Base-by-base conservation (phyloP, 2,888 invertebrate species). In the Hybos culiciformis region DNA sequence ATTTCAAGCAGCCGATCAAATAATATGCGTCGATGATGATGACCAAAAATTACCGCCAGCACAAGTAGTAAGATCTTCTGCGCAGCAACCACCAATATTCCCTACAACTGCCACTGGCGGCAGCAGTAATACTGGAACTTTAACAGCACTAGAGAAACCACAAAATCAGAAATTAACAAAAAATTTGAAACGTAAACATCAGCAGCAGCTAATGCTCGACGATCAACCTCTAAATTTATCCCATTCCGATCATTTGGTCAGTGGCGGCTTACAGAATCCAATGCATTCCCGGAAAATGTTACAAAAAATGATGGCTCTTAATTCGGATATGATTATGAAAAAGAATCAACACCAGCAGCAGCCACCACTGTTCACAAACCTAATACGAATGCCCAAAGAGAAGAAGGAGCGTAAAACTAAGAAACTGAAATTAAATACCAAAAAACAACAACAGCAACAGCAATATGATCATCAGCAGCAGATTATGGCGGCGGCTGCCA, bases 391-490 rank as follows among this genome's bases (percentile, higher is more conserved):
- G 4, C 39, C 8, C 23, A 45, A 41, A 34, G 36, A 33, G 33
- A 39, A 46, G 17, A 46, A 46, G 17, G 45, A 46, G 26, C 39
- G 45, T 18, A 32, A n/a, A 20, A 46, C n/a, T n/a, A n/a, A n/a
- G n/a, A n/a, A 44, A 56, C 47, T 63, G 32, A 39, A 12, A 19
- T 34, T 26, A 32, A 39, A 11, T 21, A 37, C 11, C 36, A n/a
- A 39, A 21, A 14, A 23, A 23, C 26, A 9, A 5, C 26, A 11
- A 17, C 32, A 4, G 32, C 32, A 6, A 17, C 32, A 2, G 32
- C 17, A 15, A 17, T 32, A 2, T 32, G n/a, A n/a, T n/a, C n/a
- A n/a, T n/a, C n/a, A n/a, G n/a, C n/a, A n/a, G n/a, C n/a, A n/a
- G n/a, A n/a, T n/a, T n/a, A n/a, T n/a, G n/a, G n/a, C n/a, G n/a